phyloP scores from a whole-genome alignment of 2,113 vertebrate genomes.

The Neogale vison region DNA sequence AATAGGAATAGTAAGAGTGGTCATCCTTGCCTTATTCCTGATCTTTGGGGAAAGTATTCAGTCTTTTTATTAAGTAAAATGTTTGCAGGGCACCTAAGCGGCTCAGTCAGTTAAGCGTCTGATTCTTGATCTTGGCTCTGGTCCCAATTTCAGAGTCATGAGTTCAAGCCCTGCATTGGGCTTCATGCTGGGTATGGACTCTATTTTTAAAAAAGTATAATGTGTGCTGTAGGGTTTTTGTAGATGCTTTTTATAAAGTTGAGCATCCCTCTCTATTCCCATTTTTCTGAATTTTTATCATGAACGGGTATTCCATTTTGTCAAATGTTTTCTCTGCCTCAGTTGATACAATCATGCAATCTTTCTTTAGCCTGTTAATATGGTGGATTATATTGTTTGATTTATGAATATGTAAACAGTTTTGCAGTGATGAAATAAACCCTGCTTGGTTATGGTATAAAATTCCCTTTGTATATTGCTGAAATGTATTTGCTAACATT shows the following conservation, averaged over 20 bases:
- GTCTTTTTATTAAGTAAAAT: neutral
- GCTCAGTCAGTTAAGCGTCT: neutral
- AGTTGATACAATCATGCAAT: neutral
- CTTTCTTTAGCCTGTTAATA: neutral
- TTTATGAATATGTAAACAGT: constrained; percentile 21
- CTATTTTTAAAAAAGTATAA: neutral
- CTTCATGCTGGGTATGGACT: neutral
- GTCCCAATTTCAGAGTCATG: neutral
- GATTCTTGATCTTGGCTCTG: neutral
- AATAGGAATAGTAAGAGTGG: neutral
- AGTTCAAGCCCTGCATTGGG: neutral
- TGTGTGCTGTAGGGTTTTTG: neutral
- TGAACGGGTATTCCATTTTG: neutral
- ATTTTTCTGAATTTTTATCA: neutral
- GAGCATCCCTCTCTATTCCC: neutral
- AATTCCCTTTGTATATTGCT: neutral
- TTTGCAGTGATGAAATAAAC: neutral
- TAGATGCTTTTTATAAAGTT: neutral
- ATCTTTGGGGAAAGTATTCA: neutral
- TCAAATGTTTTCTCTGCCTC: neutral
- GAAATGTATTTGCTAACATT: neutral
- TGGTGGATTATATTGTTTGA: neutral
- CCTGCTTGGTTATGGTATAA: neutral
- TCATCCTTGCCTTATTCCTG: neutral
- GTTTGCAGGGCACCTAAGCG: neutral